Evolutionary conservation across 2,888 invertebrate genomes (phyloP).

Genomic region (Leptopilina syphax): DNA sequence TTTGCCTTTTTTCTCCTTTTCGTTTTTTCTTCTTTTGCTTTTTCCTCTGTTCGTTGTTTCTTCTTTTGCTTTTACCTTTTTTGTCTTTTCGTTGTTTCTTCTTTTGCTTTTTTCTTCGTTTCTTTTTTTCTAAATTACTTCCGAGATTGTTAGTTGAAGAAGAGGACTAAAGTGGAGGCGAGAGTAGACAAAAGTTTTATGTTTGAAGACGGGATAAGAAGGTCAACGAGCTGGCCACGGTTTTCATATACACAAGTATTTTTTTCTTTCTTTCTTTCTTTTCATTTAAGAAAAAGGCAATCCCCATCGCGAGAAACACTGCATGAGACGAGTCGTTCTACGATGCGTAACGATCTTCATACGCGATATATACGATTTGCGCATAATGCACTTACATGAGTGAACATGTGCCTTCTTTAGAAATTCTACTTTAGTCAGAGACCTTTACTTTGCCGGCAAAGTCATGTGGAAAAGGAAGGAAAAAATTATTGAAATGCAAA

Average conservation of each 20-base stretch:
- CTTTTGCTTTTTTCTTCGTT: no score
- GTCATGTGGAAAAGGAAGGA: not conserved
- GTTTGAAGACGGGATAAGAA: constrained; percentile 26
- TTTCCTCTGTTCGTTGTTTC: no score
- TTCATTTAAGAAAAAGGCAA: not conserved
- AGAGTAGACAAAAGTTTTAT: not conserved
- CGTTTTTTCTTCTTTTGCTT: no score
- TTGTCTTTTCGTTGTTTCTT: no score
- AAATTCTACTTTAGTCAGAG: constrained; percentile 48
- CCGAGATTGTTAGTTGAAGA: constrained; percentile 9
- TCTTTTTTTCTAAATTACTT: constrained; percentile 17
- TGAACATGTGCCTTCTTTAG: constrained; percentile 42
- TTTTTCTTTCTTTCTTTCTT: no score
- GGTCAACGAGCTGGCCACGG: constrained; percentile 38
- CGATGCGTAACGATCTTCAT: constrained; percentile 51
- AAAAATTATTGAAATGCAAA: not conserved
- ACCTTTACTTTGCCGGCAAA: constrained; percentile 15
- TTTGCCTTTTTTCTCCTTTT: no score
- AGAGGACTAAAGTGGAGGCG: not conserved
- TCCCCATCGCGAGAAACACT: constrained; percentile 27
- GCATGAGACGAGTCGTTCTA: constrained; percentile 34
- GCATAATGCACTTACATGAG: constrained; percentile 46
- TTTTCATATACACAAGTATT: not conserved
- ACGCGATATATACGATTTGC: constrained; percentile 50
- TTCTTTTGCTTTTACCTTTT: no score